Base-by-base conservation (phyloP, 2,888 invertebrate genomes). In the Torymus auratus region DNA sequence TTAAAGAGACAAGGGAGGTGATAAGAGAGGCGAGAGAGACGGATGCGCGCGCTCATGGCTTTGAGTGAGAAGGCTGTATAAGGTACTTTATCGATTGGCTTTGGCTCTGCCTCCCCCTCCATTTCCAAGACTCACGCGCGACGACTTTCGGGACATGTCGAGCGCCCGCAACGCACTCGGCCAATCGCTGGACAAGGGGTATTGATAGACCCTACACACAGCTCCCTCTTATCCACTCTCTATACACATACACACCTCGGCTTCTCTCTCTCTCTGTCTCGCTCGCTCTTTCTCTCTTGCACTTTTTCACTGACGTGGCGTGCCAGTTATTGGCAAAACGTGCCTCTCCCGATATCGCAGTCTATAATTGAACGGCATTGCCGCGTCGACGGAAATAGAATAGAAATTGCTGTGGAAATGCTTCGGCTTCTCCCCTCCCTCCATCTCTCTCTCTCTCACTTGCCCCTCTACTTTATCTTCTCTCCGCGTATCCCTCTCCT, bases 391-490 rank as follows among this genome's bases (percentile, higher is more conserved):
- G 88, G 89, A 89, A 89, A 89, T 89, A 88, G 89, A 89, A 89
- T 89, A 88, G 88, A 87, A 89, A 89, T 89, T 88, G 88, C 86
- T 86, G 86, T 88, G 88, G 88, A 89, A 89, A 89, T 88, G 86
- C 85, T 83, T 50, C 61, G 7, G 28, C n/a, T 53, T 14, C 15
- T 61, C 62, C 53, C 12, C 61, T 7, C 52, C 65, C 14, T n/a
- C n/a, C n/a, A n/a, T n/a, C n/a, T n/a, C n/a, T n/a, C n/a, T n/a
- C n/a, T n/a, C 65, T 53, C 73, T 60, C 23, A 5, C 12, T 55
- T 20, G 7, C 28, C 53, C 7, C 15, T 23, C 14, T 17, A 64
- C 41, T 14, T 56, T 56, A 4, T 69, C 3, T 53, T 11, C n/a
- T 52, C n/a, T 53, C 10, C 53, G 13, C 53, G 15, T 17, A 15